phyloP scores from a whole-genome alignment of 1,140 invertebrate genomes.

The Aethina tumida region DNA sequence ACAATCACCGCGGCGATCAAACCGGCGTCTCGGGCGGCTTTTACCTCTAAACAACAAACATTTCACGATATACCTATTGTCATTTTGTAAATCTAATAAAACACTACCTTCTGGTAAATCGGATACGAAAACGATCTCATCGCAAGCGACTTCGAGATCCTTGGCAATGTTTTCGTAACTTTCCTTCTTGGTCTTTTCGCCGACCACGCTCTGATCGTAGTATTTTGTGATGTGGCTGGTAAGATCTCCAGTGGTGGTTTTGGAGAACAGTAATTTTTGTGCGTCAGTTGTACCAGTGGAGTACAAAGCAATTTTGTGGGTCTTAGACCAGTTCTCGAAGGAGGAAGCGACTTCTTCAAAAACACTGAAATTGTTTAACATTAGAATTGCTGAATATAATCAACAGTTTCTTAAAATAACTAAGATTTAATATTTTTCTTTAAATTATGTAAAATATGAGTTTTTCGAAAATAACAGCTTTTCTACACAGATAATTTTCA shows the following conservation, averaged over 20 bases:
- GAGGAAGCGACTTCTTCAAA: slow-evolving; percentile 73
- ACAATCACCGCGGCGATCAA: slow-evolving; percentile 55
- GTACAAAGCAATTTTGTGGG: slow-evolving; percentile 73
- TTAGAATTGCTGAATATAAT: too few species aligned
- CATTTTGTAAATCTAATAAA: too few species aligned
- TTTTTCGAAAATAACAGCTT: too few species aligned
- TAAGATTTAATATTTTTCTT: too few species aligned
- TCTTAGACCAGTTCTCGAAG: slow-evolving; percentile 60
- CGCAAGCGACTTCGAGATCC: slow-evolving; percentile 49
- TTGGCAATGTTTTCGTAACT: slow-evolving; percentile 70
- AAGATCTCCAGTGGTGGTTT: slow-evolving; percentile 70
- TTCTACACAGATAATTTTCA: too few species aligned
- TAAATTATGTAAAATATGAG: too few species aligned
- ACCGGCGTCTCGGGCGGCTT: slow-evolving; percentile 66
- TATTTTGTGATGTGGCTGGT: slow-evolving; percentile 63
- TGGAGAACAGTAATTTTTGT: slow-evolving; percentile 77
- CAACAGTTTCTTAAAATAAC: too few species aligned
- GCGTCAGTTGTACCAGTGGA: slow-evolving; percentile 87
- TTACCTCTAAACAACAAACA: slow-evolving; percentile 47
- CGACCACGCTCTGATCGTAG: slow-evolving; percentile 76
- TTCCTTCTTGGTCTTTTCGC: slow-evolving; percentile 59
- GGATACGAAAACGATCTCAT: slow-evolving; percentile 74
- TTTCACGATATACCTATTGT: too few species aligned
- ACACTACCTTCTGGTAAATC: slow-evolving; percentile 68
- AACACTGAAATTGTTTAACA: too few species aligned